Conservation (phyloP, 2,888 invertebrate species). For the Drosophila macrospina region DNA sequence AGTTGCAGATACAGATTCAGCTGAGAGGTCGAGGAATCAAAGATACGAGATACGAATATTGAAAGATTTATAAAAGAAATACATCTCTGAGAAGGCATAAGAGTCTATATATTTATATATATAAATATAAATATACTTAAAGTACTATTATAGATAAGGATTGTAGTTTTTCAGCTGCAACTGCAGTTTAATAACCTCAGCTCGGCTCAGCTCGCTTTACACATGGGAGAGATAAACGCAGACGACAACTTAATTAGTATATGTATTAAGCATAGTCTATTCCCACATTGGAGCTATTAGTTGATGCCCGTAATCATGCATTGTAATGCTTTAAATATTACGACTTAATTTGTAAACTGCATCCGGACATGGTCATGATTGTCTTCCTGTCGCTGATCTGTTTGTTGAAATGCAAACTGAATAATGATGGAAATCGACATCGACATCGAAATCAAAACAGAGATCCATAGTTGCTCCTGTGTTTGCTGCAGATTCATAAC, state of each 20-base stretch:
- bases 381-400: conserved; percentile 39
- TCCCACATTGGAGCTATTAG: conserved; percentile 15
- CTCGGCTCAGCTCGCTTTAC: background rate
- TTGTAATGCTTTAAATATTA: conserved; percentile 30
- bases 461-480: background rate
- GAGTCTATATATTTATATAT: too few species aligned
- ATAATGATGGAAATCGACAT: conserved; percentile 4
- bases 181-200: conserved; percentile 19
- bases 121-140: too few species aligned
- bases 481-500: background rate
- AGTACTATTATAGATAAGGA: too few species aligned
- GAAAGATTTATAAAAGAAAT: too few species aligned
- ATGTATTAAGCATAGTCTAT: conserved; percentile 19
- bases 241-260: conserved; percentile 3
- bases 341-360: conserved; percentile 45
- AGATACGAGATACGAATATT: too few species aligned
- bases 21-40: too few species aligned
- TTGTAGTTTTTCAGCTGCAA: too few species aligned
- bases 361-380: conserved; percentile 51
- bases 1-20: background rate
- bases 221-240: background rate
- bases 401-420: conserved; percentile 13
- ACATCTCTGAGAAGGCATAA: too few species aligned
- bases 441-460: too few species aligned
- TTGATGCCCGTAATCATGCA: conserved; percentile 18